Percentiles rank a stretch among this genome's conserved stretches.
phyloP scores from a whole-genome alignment of 2,113 vertebrate genomes.

The Chunga burmeisteri region DNA sequence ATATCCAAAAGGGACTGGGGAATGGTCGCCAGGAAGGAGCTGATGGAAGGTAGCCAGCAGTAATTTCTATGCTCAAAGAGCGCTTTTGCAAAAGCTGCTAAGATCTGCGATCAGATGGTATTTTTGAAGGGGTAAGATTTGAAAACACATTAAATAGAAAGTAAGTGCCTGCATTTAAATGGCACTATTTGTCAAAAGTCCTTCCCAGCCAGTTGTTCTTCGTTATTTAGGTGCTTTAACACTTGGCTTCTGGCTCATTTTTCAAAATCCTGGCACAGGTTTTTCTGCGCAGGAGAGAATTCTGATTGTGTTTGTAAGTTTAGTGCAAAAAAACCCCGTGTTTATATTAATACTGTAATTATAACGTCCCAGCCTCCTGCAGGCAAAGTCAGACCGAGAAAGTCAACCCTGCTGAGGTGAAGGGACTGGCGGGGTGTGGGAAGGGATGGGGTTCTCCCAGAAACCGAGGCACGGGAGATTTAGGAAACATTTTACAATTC shows the following conservation, averaged over 20 bases:
- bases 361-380: background rate
- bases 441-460: background rate
- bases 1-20: constrained; percentile 27
- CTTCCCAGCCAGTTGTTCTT: background rate
- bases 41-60: constrained; percentile 40
- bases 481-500: background rate
- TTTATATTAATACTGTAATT: background rate
- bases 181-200: background rate
- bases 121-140: background rate
- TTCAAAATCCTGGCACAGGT: background rate
- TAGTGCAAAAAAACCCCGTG: background rate
- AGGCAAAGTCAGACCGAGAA: background rate
- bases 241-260: background rate
- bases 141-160: background rate
- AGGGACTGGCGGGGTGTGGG: background rate
- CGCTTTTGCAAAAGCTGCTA: constrained; percentile 6
- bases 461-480: background rate
- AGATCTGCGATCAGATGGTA: background rate
- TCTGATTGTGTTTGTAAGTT: background rate
- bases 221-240: background rate
- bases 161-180: background rate
- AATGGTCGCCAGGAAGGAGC: constrained; percentile 34
- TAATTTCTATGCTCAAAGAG: constrained; percentile 21
- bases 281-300: background rate
- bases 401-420: background rate